A percentile compares a stretch with the other conserved stretches of the same genome.
Evolutionary conservation across 2,888 invertebrate species (phyloP).

Genomic region (Lasioglossum leucozonium): DNA sequence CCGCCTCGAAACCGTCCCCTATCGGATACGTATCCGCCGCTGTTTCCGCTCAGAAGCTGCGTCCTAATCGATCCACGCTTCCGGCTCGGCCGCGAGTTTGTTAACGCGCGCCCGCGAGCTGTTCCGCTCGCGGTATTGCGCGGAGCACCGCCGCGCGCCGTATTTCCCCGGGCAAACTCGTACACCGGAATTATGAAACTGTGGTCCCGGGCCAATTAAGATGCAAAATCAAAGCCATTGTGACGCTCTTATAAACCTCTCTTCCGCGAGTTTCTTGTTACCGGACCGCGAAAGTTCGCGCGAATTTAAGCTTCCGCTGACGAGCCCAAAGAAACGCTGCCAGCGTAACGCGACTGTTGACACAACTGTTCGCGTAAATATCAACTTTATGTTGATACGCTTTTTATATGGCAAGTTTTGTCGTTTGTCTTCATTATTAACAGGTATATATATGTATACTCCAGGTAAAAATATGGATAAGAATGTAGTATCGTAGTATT

Average conservation of each 20-base stretch:
- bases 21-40: neutral
- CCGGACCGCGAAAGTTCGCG: neutral
- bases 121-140: neutral
- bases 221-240: conserved; percentile 6
- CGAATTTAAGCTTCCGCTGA: neutral
- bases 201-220: neutral
- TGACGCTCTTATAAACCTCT: neutral
- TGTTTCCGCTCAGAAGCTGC: neutral
- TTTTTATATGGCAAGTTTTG: neutral
- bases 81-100: neutral
- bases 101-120: neutral
- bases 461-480: neutral
- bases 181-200: conserved; percentile 1
- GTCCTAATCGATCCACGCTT: neutral
- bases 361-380: too few species aligned
- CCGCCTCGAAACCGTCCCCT: conserved; percentile 1
- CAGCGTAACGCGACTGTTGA: neutral
- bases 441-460: too few species aligned
- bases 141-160: neutral
- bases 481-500: too few species aligned
- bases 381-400: too few species aligned
- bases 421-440: neutral
- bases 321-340: neutral
- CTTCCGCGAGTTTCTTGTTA: neutral
- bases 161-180: neutral